Evolutionary conservation across 1,140 invertebrate species (phyloP), one percentile per base, ranked within the genome.

Genomic region (Tyrophagus putrescentiae): DNA sequence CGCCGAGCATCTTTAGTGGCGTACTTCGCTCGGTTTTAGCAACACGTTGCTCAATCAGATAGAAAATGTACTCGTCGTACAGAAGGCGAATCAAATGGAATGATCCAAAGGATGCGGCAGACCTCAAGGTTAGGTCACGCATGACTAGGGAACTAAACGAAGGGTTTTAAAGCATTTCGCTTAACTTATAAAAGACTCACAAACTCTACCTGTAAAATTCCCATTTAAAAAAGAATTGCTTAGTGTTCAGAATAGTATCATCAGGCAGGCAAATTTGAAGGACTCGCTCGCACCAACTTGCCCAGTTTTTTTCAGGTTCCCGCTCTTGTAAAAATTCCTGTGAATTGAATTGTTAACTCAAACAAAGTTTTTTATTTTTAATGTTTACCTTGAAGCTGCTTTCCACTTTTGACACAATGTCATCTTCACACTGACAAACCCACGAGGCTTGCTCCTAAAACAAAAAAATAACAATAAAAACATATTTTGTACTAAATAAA

Each of bases 1-100:
- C 62, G 33, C 59, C 58, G 1, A 64, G 27, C 36, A 64, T 45
- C 39, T 64, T 57, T 13, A 97, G 95, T 42, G 90, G 87, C 57
- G 92, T 90, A 66, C 87, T 83, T 39, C 84, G 84, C 36, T 83
- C 85, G 28, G 87, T 87, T 68, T 84, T 79, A 23, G 95, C 94
- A 27, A 98, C 90, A 72, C 90, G 84, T 72, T 94, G 87, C 74
- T 98, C 95, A 65, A 99, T 88, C 64, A 98, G 77, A 73, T 95
- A 98, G 76, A 95, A 95, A 85, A 99, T 95, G 71, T 98, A 99
- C 72, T 99, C 96, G 72, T 98, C 94, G 72, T 94, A 98, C 23
- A 98, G 77, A 64, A 98, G 76, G 44, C 94, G 82, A 68, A 99
- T 94, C 45, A 99, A 78, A 77, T 99, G 96, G 76, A 99, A 99